Base-by-base conservation (phyloP, 2,888 invertebrate genomes). In the Andrena chrysosceles region DNA sequence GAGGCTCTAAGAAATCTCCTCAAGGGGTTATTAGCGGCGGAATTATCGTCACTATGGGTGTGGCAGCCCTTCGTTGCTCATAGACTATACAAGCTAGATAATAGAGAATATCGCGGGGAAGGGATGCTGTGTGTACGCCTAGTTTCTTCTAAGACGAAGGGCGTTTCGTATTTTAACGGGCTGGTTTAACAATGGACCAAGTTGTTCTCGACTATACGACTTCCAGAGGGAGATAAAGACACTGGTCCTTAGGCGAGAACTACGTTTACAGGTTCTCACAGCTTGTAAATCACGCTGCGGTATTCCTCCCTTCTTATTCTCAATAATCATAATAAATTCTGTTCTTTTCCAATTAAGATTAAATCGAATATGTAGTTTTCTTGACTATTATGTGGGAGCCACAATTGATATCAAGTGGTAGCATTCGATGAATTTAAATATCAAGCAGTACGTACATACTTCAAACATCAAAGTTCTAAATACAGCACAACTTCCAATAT, bases 91-190 rank as follows among this genome's bases (percentile, higher is more conserved):
- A 85, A 81, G 77, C 76, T 85, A 69, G 89, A 90, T 91, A 89
- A 91, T 88, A 79, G 86, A 84, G 88, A 76, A 82, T 80, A 81
- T 67, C 56, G 59, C 23, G 35, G 31, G 69, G 49, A 64, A 70
- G 72, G 85, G 86, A 74, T 42, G 71, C 66, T 68, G 76, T 83
- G 76, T 77, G 77, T 73, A 68, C 64, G 85, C 75, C 73, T 56
- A 62, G 71, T 73, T 77, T 78, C 87, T 83, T 89, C 79, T 66
- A 82, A 89, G 89, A 87, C 78, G 83, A 86, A 87, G 89, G 90
- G 89, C 84, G 89, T 90, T 89, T 88, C 91, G 89, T 92, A 92
- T 92, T 93, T 93, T 92, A 93, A 93, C 91, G 91, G 90, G 81
- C 89, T 90, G 90, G 89, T 93, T 93, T 90, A 90, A 91, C 91